phyloP scores from a whole-genome alignment of 1,140 invertebrate genomes.

The Ditylenchus dipsaci region DNA sequence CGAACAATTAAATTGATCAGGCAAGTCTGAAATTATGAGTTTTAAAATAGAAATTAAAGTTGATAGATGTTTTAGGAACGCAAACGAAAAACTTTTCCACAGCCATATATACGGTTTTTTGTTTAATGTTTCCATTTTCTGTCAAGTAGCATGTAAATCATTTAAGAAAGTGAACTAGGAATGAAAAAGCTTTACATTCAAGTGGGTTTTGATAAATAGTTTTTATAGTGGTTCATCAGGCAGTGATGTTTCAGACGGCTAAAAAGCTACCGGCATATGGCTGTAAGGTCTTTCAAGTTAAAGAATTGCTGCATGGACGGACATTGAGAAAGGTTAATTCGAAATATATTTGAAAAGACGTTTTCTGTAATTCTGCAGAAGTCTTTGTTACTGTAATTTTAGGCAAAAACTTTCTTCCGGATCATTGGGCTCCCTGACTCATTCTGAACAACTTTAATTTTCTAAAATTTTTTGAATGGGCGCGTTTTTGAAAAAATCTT shows the following conservation, averaged over 20 bases:
- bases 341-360: too few relatives aligned
- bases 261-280: conserved; percentile 67
- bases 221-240: background rate
- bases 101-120: too few relatives aligned
- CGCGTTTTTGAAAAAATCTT: too few relatives aligned
- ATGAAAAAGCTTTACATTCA: conserved; percentile 70
- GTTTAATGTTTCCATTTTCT: too few relatives aligned
- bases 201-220: conserved; percentile 60
- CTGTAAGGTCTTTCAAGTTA: conserved; percentile 69
- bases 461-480: too few relatives aligned
- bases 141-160: too few relatives aligned
- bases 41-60: background rate
- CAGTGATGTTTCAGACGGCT: conserved; percentile 45
- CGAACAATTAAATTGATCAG: conserved; percentile 58
- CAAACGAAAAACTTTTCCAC: conserved; percentile 69
- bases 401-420: too few relatives aligned
- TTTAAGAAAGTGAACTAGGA: conserved; percentile 68
- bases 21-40: conserved; percentile 11
- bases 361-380: too few relatives aligned
- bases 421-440: too few relatives aligned
- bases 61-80: conserved; percentile 70
- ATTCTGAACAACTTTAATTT: too few relatives aligned
- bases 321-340: conserved; percentile 68
- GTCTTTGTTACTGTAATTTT: too few relatives aligned
- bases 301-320: conserved; percentile 67